Base-by-base conservation (phyloP, 2,113 vertebrate species). In the Empidonax alnorum region DNA sequence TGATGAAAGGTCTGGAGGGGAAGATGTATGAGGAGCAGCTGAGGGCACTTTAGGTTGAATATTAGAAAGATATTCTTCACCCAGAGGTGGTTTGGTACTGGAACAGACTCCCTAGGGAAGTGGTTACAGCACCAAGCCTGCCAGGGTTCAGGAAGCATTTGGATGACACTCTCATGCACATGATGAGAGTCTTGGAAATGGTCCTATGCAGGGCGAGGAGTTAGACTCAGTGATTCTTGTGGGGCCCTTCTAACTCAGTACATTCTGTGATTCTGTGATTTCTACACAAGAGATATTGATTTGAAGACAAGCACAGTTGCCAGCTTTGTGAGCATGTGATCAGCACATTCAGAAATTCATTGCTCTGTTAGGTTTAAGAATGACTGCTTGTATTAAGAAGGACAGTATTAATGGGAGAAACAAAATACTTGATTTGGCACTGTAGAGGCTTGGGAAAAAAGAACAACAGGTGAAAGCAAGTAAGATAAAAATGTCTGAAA, bases 331-430 rank as follows among this genome's bases (percentile, higher is more conserved):
- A 96, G 68, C 49, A 72, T 69, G 61, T 97, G 89, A 97, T 91
- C 42, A 95, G 49, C 79, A 61, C 30, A 94, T 96, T 94, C 77
- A 97, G 81, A 96, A 97, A 97, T 95, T 71, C 56, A 77, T 94
- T 94, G 75, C 67, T 95, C 75, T 93, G 68, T 87, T 92, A 85
- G 61, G 75, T 76, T 84, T 53, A 96, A 90, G 83, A 97, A 94
- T 55, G 35, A 84, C 65, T 94, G 47, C 10, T 49, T 91, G 33
- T 94, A 83, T 93, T 95, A 66, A 18, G 28, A 63, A 68, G 18
- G 17, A 5, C 13, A 78, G 41, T 84, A 61, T 75, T 90, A 73
- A 93, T 37, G 95, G 37, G 61, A 93, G 53, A 97, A 97, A 97
- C 46, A 95, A 96, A 95, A 78, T 73, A 79, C 39, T 82, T 87